These are phyloP conservation scores for Ptilodon capucinus DNA, from an alignment of 2,888 invertebrate genomes.

Conservation along the genomic window DNA sequence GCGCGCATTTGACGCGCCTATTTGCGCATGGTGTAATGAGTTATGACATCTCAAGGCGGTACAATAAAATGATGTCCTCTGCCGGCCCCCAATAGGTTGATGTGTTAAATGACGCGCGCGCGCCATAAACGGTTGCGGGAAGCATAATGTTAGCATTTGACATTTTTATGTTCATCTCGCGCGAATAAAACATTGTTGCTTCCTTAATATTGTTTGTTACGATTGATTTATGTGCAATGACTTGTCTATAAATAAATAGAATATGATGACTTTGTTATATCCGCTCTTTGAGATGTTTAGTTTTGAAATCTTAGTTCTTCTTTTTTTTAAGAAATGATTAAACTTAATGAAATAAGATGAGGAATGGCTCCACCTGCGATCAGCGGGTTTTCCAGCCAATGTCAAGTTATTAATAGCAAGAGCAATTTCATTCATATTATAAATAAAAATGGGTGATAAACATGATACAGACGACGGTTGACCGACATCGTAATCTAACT, in stretches of 20 bases:
- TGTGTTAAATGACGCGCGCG: constrained; percentile 58
- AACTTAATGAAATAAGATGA: no score
- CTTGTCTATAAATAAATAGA: not conserved
- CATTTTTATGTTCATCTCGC: constrained; percentile 57
- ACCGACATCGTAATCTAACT: no score
- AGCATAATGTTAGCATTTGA: constrained; percentile 58
- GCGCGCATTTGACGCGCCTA: no score
- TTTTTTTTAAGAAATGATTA: no score
- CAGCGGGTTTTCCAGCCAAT: no score
- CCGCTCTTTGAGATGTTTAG: not conserved
- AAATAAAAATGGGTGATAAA: no score
- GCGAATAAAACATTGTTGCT: constrained; percentile 40
- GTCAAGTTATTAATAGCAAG: no score
- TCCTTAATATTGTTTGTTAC: constrained; percentile 31
- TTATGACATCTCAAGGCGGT: constrained; percentile 13
- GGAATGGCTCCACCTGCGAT: no score
- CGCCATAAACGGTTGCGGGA: constrained; percentile 56
- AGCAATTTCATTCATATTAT: no score
- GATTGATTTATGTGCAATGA: constrained; percentile 22
- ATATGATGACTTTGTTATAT: not conserved
- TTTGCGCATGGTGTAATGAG: no score
- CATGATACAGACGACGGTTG: no score
- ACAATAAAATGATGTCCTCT: constrained; percentile 29
- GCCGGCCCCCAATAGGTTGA: constrained; percentile 46
- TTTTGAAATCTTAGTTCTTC: no score